Conservation (phyloP, 2,797 vertebrate genomes). For the Selene dorsalis region DNA sequence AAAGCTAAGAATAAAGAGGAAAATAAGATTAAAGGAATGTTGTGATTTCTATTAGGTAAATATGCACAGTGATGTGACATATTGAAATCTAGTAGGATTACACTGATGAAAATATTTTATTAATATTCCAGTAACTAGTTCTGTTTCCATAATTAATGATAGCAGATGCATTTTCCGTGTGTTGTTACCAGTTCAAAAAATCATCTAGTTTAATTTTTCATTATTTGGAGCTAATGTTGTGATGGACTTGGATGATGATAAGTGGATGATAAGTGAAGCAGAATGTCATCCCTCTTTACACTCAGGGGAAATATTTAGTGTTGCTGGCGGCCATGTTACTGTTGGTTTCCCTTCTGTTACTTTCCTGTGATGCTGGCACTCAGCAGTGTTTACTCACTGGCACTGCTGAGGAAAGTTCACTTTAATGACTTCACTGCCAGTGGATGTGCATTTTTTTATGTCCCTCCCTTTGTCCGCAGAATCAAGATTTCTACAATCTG, state of each 20-base stretch:
- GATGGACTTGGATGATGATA: background rate
- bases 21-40: background rate
- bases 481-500: conserved; percentile 93
- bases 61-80: background rate
- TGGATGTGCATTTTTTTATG: background rate
- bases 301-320: background rate
- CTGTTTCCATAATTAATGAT: background rate
- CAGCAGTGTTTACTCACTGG: background rate
- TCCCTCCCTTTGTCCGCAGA: conserved; percentile 77
- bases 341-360: background rate
- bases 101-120: background rate
- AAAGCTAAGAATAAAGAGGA: background rate
- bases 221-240: too few species aligned
- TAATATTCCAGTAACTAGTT: background rate
- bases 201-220: background rate
- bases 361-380: background rate
- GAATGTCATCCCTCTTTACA: background rate
- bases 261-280: background rate
- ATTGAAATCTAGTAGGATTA: background rate
- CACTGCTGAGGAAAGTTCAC: background rate
- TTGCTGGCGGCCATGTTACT: background rate
- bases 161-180: background rate
- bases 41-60: too few species aligned
- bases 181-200: background rate
- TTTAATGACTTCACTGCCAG: background rate